Evolutionary conservation across 2,797 vertebrate species (phyloP).

Genomic region (Oryzias dopingdopingensis): DNA sequence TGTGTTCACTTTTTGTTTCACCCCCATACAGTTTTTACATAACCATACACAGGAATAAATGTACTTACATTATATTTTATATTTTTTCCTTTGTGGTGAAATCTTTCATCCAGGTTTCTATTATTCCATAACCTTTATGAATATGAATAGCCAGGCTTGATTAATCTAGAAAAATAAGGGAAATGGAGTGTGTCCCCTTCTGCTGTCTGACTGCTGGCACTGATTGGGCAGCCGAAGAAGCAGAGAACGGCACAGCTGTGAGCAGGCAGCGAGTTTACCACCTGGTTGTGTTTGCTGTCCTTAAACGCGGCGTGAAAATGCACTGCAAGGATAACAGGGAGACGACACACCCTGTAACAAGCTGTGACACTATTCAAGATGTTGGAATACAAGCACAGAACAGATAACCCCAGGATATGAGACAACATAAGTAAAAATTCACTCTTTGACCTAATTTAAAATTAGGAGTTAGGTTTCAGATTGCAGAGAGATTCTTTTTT

Average conservation of each 20-base stretch:
- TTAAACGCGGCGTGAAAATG: slow-evolving; percentile 39
- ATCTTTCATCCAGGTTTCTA: slow-evolving; percentile 10
- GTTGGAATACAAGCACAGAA: slow-evolving; percentile 5
- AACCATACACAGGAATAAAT: no score
- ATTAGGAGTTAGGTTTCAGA: no score
- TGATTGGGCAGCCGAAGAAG: slow-evolving; percentile 24
- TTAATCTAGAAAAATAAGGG: slow-evolving; percentile 19
- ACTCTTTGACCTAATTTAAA: no score
- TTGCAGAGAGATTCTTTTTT: not conserved
- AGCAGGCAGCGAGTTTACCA: slow-evolving; percentile 51
- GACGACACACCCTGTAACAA: slow-evolving; percentile 26
- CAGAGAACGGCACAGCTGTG: slow-evolving; percentile 47
- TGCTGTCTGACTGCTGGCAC: slow-evolving; percentile 3
- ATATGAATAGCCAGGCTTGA: slow-evolving; percentile 31
- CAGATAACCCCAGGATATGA: slow-evolving; percentile 7
- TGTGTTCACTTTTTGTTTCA: slow-evolving; percentile 3
- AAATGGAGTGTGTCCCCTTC: not conserved
- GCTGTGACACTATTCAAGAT: slow-evolving; percentile 12
- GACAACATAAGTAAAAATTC: not conserved
- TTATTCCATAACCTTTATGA: slow-evolving; percentile 31
- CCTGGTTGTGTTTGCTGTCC: slow-evolving; percentile 41
- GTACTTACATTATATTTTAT: not conserved
- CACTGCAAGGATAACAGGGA: slow-evolving; percentile 40
- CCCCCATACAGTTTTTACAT: no score
- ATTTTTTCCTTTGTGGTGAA: slow-evolving; percentile 21